These are phyloP conservation scores for Hycleus cichorii DNA, from an alignment of 1,140 invertebrate species.

Conservation along the genomic window DNA sequence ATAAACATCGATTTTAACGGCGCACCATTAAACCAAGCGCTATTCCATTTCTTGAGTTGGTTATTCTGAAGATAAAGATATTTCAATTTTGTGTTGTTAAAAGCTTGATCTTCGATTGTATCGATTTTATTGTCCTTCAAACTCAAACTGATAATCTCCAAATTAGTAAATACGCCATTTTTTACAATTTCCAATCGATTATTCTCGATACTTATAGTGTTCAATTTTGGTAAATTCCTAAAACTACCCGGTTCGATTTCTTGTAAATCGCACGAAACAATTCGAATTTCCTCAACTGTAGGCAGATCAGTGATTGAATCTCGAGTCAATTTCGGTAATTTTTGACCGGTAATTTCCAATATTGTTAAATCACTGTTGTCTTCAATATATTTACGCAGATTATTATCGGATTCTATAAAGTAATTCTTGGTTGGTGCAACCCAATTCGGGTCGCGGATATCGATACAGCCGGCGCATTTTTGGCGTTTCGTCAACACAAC, in stretches of 20 bases:
- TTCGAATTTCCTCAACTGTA: neutral
- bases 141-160: neutral
- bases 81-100: neutral
- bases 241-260: slow-evolving; percentile 5
- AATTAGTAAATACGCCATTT: slow-evolving; percentile 2
- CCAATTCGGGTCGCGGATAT: too few relatives aligned
- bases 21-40: neutral
- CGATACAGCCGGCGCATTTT: too few relatives aligned
- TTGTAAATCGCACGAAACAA: neutral
- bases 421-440: too few relatives aligned
- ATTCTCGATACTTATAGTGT: neutral
- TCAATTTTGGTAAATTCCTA: slow-evolving; percentile 2
- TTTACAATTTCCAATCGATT: neutral
- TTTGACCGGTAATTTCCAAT: neutral
- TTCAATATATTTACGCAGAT: too few relatives aligned
- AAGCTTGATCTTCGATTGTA: neutral
- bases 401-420: too few relatives aligned
- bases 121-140: slow-evolving; percentile 1
- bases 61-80: neutral
- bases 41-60: neutral
- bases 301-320: neutral
- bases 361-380: too few relatives aligned
- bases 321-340: neutral
- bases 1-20: neutral
- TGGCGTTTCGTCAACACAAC: too few relatives aligned